phyloP scores from a whole-genome alignment of 1,140 invertebrate species.

The Drosophila setifemur region DNA sequence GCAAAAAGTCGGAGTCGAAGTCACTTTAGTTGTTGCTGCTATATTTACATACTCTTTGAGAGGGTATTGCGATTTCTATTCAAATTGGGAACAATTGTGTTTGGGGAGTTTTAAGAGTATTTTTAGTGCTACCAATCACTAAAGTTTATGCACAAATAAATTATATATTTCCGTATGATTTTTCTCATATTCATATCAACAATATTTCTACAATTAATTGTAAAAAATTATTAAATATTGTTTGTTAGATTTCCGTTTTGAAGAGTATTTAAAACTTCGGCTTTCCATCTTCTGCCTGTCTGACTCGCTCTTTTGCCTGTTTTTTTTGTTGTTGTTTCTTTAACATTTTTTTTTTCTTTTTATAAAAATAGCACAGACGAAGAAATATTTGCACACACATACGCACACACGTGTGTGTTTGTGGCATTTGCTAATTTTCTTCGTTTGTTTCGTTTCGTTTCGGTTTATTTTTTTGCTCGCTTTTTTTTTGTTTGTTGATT shows the following conservation, averaged over 20 bases:
- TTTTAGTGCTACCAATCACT: no score
- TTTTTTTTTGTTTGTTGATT: conserved; percentile 35
- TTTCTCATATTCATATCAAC: no score
- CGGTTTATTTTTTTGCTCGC: conserved; percentile 14
- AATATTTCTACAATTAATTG: no score
- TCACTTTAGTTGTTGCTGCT: conserved; percentile 24
- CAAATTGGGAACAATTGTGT: no score
- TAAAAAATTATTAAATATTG: background rate
- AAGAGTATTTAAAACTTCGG: background rate
- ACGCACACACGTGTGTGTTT: background rate
- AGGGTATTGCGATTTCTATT: no score
- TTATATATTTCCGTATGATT: no score
- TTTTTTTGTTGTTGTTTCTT: conserved; percentile 14
- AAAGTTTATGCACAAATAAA: no score
- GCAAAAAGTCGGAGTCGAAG: conserved; percentile 54
- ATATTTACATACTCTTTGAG: conserved; percentile 21
- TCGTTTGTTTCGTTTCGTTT: conserved; percentile 27
- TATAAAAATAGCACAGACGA: conserved; percentile 75
- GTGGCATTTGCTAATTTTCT: conserved; percentile 50
- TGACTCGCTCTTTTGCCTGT: background rate
- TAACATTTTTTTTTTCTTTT: conserved; percentile 32
- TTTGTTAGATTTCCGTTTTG: conserved; percentile 17
- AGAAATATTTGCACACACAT: conserved; percentile 72
- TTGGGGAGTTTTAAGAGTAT: no score
- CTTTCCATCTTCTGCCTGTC: background rate